Evolutionary conservation across 2,797 vertebrate genomes (phyloP).

Genomic region (Jordanella pulchra): DNA sequence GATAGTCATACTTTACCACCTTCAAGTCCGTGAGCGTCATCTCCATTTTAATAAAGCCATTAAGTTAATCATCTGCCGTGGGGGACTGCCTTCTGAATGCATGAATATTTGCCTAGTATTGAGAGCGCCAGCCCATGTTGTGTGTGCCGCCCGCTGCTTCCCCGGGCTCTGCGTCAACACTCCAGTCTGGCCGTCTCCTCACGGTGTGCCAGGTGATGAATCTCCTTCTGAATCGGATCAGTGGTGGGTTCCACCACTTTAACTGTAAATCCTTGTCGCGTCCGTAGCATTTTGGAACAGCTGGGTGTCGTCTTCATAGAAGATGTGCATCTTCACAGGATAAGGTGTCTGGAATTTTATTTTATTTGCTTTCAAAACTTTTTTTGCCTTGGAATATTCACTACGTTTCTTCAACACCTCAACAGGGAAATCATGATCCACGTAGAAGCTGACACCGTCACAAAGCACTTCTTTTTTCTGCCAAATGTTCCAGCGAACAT

Average conservation of each 20-base stretch:
- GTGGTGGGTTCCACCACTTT: neutral
- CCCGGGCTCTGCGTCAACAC: too few species aligned
- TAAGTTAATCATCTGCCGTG: too few species aligned
- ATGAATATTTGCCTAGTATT: too few species aligned
- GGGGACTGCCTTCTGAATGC: too few species aligned
- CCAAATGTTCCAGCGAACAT: neutral
- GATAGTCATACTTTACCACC: too few species aligned
- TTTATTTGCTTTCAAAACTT: neutral
- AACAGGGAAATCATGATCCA: neutral
- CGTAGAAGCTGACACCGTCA: neutral
- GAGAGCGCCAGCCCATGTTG: too few species aligned
- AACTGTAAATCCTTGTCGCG: slow-evolving; percentile 1
- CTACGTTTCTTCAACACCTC: neutral
- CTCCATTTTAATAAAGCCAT: too few species aligned
- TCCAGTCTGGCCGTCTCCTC: neutral
- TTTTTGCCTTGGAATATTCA: neutral
- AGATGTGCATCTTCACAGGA: neutral
- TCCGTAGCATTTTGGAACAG: neutral
- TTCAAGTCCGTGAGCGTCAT: too few species aligned
- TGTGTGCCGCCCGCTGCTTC: too few species aligned
- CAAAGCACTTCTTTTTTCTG: slow-evolving; percentile 2
- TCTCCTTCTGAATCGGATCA: neutral
- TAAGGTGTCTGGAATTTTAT: neutral
- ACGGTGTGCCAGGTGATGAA: neutral
- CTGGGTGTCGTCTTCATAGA: neutral